phyloP scores from a whole-genome alignment of 2,797 vertebrate genomes.

The Bradypus variegatus region DNA sequence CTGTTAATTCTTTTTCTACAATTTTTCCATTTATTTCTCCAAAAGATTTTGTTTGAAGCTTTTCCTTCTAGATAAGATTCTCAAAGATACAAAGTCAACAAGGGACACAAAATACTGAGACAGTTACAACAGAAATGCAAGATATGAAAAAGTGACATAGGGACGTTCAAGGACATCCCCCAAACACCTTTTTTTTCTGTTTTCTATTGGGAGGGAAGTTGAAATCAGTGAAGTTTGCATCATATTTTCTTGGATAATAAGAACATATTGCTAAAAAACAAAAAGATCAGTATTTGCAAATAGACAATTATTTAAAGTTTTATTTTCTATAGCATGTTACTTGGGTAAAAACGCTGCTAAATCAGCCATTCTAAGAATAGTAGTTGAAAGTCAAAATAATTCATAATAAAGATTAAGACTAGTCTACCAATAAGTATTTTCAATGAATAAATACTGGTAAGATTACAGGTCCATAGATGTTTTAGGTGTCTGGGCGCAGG shows the following conservation, averaged over 20 bases:
- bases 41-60: constrained; percentile 21
- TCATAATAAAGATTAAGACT: too few species aligned
- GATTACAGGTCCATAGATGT: background rate
- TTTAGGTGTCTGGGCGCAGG: background rate
- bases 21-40: constrained; percentile 19
- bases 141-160: background rate
- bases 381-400: constrained; percentile 15
- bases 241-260: too few species aligned
- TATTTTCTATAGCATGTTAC: background rate
- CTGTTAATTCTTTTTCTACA: background rate
- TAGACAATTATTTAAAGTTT: too few species aligned
- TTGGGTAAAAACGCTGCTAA: background rate
- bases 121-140: background rate
- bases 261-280: too few species aligned
- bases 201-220: too few species aligned
- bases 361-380: background rate
- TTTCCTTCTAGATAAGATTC: too few species aligned
- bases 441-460: background rate
- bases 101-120: background rate
- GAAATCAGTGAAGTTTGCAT: too few species aligned
- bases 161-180: background rate
- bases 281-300: too few species aligned
- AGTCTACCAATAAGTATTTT: background rate
- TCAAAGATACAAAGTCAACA: background rate
- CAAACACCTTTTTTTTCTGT: constrained; percentile 73